Percentiles rank a stretch among this genome's conserved stretches.
Conservation (phyloP, 2,797 vertebrate genomes). For the Eleutherodactylus coqui region DNA sequence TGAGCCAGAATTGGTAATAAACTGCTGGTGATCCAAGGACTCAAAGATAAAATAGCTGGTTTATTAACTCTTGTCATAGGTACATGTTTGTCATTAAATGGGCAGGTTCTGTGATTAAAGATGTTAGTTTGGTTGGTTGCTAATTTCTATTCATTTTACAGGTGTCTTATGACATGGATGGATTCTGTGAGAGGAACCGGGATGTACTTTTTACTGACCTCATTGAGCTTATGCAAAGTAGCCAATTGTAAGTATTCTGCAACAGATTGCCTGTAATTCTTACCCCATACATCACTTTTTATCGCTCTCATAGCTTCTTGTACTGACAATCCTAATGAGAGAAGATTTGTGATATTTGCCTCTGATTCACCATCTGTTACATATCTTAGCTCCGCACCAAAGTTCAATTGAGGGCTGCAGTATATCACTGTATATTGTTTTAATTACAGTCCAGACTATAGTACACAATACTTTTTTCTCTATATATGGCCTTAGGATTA, state of each 20-base stretch:
- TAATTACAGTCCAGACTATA: neutral
- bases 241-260: slow-evolving; percentile 88
- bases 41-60: neutral
- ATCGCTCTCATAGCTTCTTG: no score
- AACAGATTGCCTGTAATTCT: neutral
- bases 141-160: slow-evolving; percentile 64
- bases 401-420: neutral
- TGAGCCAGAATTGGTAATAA: neutral
- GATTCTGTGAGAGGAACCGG: slow-evolving; percentile 97
- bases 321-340: no score
- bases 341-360: no score
- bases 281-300: neutral
- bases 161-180: slow-evolving; percentile 97
- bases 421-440: neutral
- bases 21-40: neutral
- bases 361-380: no score
- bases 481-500: no score
- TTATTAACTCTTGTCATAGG: neutral
- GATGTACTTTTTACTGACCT: slow-evolving; percentile 97
- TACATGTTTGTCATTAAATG: neutral
- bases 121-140: neutral
- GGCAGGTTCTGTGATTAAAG: no score
- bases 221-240: slow-evolving; percentile 99
- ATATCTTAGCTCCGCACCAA: neutral
- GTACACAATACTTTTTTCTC: no score